Evolutionary conservation across 2,888 invertebrate genomes (phyloP), one percentile per base, ranked within the genome.

Genomic region (Anoplius nigerrimus): DNA sequence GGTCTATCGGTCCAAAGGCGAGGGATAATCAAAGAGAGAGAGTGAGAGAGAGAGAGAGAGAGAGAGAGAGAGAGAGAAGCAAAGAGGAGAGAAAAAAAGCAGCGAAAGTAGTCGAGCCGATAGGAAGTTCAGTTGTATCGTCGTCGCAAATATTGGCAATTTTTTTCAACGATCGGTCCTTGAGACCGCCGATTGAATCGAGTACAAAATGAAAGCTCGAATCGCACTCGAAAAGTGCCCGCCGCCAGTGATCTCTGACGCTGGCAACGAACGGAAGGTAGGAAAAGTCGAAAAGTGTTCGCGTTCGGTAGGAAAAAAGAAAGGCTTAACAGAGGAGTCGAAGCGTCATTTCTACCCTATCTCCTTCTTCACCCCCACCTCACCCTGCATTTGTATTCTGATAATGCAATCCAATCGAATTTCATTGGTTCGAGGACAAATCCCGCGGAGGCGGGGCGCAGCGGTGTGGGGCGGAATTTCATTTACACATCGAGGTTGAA

Each of bases 91-190:
- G 43, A 6, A 45, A 27, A 55, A 59, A 56, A n/a, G 52, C n/a
- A 57, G 54, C 56, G 43, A 51, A 48, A 18, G 57, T 21, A 6
- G 53, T 22, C 53, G 21, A 22, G 57, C 45, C 46, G 21, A 21
- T 45, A n/a, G 22, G 27, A 60, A 64, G 34, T 60, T 56, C 21
- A 3, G 48, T 18, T 15, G 34, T 59, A 71, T 68, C 58, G 62
- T 46, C 60, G 62, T 67, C 62, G 67, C 62, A 64, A 72, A 77
- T 78, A 76, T 79, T 64, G 71, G 75, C 71, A 72, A 79, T 75
- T 77, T 77, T 78, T 71, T 76, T 71, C 66, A 62, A 70, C 66
- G 75, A 79, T 74, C 69, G 73, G 72, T 67, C 64, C 82, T 80
- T 63, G 72, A 79, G 78, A 78, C 74, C 63, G 53, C 34, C 62